phyloP scores from a whole-genome alignment of 2,797 vertebrate species.

The Coregonus suidteri region DNA sequence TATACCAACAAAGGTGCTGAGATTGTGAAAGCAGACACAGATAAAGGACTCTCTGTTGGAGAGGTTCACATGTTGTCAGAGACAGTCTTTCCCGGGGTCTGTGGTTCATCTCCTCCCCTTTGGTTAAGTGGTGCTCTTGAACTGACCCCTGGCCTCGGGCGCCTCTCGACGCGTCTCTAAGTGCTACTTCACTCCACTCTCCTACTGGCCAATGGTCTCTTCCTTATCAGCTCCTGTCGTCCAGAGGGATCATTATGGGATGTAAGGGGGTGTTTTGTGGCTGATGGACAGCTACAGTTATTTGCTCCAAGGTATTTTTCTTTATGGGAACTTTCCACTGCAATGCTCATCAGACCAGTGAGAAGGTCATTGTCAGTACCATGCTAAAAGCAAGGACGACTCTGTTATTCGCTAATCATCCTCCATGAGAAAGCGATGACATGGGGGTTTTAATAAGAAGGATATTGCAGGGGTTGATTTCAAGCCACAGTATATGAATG shows the following conservation, averaged over 20 bases:
- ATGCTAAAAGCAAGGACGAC: no score
- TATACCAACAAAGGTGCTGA: neutral
- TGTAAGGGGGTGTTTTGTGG: neutral
- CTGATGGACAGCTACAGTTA: neutral
- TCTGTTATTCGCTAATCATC: no score
- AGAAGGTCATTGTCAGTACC: neutral
- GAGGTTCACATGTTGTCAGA: neutral
- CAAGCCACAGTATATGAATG: no score
- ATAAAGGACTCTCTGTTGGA: neutral
- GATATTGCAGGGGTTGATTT: no score
- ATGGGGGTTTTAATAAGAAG: no score
- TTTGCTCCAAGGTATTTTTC: neutral
- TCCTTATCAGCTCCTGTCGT: neutral
- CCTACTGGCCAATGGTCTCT: slow-evolving; percentile 1
- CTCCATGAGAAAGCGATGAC: no score
- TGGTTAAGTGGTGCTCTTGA: neutral
- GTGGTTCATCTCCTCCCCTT: neutral
- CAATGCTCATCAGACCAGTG: neutral
- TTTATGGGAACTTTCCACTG: neutral
- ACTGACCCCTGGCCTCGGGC: neutral
- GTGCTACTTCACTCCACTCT: neutral
- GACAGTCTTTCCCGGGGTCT: neutral
- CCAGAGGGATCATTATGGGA: neutral
- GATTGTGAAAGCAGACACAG: neutral
- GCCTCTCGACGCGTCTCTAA: neutral